Base-by-base conservation (phyloP, 1,140 invertebrate genomes). In the Oscheius sp. region DNA sequence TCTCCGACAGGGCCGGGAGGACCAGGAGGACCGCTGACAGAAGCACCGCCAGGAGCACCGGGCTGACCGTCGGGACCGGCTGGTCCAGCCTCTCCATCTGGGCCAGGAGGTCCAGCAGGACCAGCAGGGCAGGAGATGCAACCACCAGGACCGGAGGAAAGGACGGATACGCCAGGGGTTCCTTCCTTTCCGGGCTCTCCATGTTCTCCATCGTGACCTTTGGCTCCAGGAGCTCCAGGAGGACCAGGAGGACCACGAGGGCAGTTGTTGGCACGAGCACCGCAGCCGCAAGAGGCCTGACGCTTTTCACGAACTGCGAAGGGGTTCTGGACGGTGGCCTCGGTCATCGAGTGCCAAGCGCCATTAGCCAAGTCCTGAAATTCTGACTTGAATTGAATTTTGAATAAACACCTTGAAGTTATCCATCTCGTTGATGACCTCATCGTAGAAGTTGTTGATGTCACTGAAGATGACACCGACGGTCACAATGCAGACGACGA, bases 381-480 rank as follows among this genome's bases (percentile, higher is more conserved):
- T 66, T 46, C n/a, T 38, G n/a, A 42, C 20, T 10, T 42, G 10
- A 10, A 10, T 10, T 10, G 38, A 42, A 10, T 42, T 42, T n/a
- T n/a, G 38, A n/a, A n/a, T 42, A 10, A 42, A n/a, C n/a, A 77
- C 75, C 32, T 74, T 78, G 71, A 78, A 78, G 29, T 78, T 75
- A 46, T 46, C 68, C 77, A 78, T 78, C n/a, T 75, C 72, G 18
- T 64, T 67, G 45, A 77, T 64, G 32, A 74, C 71, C 18, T 74
- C 77, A 68, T 77, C 77, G 52, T 78, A 78, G 70, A 78, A 63
- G 32, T 36, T 59, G 59, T 78, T 78, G 62, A 78, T 78, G 55
- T 78, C 77, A 28, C 67, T 64, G 77, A 77, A 78, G 66, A 78
- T 59, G 61, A 55, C 58, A 35, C 75, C 75, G 38, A 78, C 71